Evolutionary conservation across 2,113 vertebrate genomes (phyloP).

Genomic region (Paraplagusia blochii): DNA sequence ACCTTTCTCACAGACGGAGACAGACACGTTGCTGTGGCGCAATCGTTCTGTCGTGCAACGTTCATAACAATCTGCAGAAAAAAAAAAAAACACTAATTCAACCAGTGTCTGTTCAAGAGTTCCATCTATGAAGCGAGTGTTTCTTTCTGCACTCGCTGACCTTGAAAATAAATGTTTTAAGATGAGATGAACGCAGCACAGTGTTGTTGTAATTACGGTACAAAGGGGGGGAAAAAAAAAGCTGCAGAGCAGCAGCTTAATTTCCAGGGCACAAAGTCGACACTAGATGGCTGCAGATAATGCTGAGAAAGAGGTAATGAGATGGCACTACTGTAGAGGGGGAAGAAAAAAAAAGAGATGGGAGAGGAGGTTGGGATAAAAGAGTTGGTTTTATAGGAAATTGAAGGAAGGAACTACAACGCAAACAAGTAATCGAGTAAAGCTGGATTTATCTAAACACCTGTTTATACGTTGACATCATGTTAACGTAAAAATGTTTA

Average conservation of each 20-base stretch:
- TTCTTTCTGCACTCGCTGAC: background rate
- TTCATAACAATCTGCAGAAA: constrained; percentile 15
- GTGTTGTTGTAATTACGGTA: constrained; percentile 3
- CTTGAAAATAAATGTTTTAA: constrained; percentile 5
- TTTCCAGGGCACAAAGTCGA: constrained; percentile 76
- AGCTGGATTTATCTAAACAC: background rate
- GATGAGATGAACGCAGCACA: constrained; percentile 1
- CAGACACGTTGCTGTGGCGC: constrained; percentile 21
- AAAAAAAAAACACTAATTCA: constrained; percentile 8
- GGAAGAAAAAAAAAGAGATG: constrained; percentile 26
- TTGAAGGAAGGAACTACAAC: background rate
- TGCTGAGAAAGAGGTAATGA: constrained; percentile 75
- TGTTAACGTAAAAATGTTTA: too few species aligned
- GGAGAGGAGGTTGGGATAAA: constrained; percentile 12
- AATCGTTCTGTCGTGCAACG: constrained; percentile 29
- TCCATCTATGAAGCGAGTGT: too few species aligned
- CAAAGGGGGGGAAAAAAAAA: constrained; percentile 41
- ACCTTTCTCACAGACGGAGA: constrained; percentile 26
- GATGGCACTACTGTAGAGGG: constrained; percentile 50
- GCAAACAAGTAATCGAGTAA: constrained; percentile 8
- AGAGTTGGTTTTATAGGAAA: background rate
- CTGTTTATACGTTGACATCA: background rate
- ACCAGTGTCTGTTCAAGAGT: too few species aligned
- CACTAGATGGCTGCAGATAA: constrained; percentile 85
- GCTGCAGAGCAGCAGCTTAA: constrained; percentile 40